Base-by-base conservation (phyloP, 2,888 invertebrate genomes). In the Sialis lutaria region DNA sequence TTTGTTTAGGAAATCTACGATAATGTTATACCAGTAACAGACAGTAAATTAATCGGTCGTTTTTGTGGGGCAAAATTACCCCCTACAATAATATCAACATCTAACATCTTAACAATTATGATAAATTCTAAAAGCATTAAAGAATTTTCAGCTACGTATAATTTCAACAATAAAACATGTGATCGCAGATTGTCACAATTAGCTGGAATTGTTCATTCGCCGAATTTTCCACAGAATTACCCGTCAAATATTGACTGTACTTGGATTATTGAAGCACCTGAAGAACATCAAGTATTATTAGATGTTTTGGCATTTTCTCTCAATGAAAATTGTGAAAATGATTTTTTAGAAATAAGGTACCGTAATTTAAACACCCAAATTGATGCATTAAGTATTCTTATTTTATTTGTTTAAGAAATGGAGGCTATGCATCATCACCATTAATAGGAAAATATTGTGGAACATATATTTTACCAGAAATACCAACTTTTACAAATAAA, bases 371-470 rank as follows among this genome's bases (percentile, higher is more conserved):
- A n/a, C n/a, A n/a, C n/a, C n/a, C 9, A 3, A 35, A 35, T n/a
- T 6, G 10, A 10, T n/a, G 6, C 4, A 35, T 4, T 35, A 3
- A n/a, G 3, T n/a, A 35, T n/a, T 6, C 4, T 3, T 42, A 42
- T 39, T 48, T 40, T 42, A 41, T 48, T 40, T 49, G 49, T 58
- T 61, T 42, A 59, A 87, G 89, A 58, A 91, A 93, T 64, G 95
- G 93, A 12, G 79, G 74, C 2, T 71, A 69, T 35, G 61, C 64
- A 4, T 70, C 69, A 4, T 82, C 92, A 0, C 85, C 91, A 0
- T 60, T 90, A 37, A 70, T 91, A 42, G 89, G 85, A 1, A 78
- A 70, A 61, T 91, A 72, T 61, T 95, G 95, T 61, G 89, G 89
- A 4, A 65, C 55, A 1, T 64, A 59, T 0, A 72, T 79, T 51